These are phyloP conservation scores for Dasysyrphus albostriatus DNA, from an alignment of 2,888 invertebrate species.

Conservation along the genomic window DNA sequence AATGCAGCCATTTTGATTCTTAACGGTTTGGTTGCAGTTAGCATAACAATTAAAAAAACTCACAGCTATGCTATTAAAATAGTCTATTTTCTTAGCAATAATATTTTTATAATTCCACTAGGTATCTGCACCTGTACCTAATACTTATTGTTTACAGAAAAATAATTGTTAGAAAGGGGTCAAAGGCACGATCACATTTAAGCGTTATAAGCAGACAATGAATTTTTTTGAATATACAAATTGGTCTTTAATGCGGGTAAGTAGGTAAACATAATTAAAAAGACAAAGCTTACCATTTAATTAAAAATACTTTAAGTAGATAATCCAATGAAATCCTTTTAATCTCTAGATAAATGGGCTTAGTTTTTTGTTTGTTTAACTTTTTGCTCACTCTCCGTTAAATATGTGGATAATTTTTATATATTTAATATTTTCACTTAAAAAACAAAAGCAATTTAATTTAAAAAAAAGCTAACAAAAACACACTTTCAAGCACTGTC, in stretches of 20 bases:
- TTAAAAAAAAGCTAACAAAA: background rate
- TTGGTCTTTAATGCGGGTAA: background rate
- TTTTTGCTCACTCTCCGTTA: background rate
- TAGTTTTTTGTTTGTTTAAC: background rate
- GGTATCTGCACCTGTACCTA: too few species aligned
- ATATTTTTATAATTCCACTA: too few species aligned
- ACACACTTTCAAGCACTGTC: constrained; percentile 15
- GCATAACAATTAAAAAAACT: too few species aligned
- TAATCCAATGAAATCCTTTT: constrained; percentile 65
- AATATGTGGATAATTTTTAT: background rate
- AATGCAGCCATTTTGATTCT: too few species aligned
- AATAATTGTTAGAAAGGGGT: too few species aligned
- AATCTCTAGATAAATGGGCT: background rate
- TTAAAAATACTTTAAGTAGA: constrained; percentile 1
- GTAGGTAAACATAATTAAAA: background rate
- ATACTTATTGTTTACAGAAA: too few species aligned
- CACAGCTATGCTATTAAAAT: too few species aligned
- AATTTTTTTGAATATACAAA: too few species aligned
- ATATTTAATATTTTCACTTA: background rate
- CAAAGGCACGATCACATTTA: too few species aligned
- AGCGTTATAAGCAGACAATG: too few species aligned
- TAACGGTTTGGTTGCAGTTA: too few species aligned
- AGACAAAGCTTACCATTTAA: constrained; percentile 35
- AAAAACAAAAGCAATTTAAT: background rate
- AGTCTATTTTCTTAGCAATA: too few species aligned